A percentile compares a stretch with the other conserved stretches of the same genome.
Conservation (phyloP, 2,113 vertebrate species). For the Tor tambroides region DNA sequence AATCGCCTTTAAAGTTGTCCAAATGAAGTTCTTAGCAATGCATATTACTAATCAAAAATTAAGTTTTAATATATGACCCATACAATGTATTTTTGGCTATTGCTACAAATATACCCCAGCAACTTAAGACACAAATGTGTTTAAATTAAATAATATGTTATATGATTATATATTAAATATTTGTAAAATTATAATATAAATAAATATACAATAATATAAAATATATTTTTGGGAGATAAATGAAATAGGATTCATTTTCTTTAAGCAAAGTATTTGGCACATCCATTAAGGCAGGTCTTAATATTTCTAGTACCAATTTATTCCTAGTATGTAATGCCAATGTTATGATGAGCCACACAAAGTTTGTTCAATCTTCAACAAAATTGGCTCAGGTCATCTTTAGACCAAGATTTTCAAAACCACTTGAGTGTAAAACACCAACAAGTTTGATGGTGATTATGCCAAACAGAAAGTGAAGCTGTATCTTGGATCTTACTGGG, state of each 20-base stretch:
- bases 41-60: too few species aligned
- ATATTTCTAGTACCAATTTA: neutral
- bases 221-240: neutral
- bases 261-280: neutral
- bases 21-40: too few species aligned
- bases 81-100: too few species aligned
- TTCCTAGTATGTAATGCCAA: neutral
- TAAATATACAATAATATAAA: neutral
- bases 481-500: neutral
- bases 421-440: neutral
- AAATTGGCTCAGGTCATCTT: constrained; percentile 26
- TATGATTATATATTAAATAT: neutral
- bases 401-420: neutral
- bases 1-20: too few species aligned
- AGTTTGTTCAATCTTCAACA: neutral
- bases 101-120: too few species aligned
- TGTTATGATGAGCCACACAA: neutral
- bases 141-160: neutral
- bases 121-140: too few species aligned
- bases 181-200: neutral
- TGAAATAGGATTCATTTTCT: neutral
- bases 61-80: too few species aligned
- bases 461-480: neutral
- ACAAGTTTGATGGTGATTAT: neutral
- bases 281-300: neutral